Conservation (phyloP, 1,140 invertebrate genomes). For the Caenorhabditis brenneri region DNA sequence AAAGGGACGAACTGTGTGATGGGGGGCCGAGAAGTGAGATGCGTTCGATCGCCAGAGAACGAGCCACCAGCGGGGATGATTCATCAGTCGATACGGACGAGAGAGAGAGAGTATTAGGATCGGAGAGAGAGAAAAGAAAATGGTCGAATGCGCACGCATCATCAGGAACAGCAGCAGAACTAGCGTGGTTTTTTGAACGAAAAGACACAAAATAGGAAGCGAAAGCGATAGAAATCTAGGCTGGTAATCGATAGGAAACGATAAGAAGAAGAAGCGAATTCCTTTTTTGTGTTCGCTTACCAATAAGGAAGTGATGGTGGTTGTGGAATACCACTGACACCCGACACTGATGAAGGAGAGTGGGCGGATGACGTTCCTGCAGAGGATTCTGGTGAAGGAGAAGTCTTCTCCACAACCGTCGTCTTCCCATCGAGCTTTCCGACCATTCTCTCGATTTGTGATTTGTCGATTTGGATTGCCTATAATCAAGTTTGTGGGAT, state of each 20-base stretch:
- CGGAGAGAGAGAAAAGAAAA: background rate
- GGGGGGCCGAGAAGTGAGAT: constrained; percentile 17
- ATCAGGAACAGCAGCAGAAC: constrained; percentile 17
- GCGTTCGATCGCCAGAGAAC: background rate
- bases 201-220: background rate
- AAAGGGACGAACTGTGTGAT: background rate
- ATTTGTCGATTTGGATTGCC: constrained; percentile 46
- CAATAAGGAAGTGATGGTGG: constrained; percentile 46
- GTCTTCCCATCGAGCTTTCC: constrained; percentile 25
- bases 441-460: constrained; percentile 46
- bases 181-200: background rate
- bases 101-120: background rate
- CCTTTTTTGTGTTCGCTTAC: background rate
- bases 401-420: constrained; percentile 15
- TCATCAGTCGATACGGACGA: constrained; percentile 18
- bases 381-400: background rate
- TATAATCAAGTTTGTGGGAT: background rate
- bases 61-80: constrained; percentile 11
- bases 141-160: background rate
- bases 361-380: background rate
- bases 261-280: no score
- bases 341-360: background rate
- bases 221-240: background rate
- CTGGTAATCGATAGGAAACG: background rate
- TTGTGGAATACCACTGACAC: background rate